Evolutionary conservation across 2,888 invertebrate species (phyloP).

Genomic region (Ectobius pallidus): DNA sequence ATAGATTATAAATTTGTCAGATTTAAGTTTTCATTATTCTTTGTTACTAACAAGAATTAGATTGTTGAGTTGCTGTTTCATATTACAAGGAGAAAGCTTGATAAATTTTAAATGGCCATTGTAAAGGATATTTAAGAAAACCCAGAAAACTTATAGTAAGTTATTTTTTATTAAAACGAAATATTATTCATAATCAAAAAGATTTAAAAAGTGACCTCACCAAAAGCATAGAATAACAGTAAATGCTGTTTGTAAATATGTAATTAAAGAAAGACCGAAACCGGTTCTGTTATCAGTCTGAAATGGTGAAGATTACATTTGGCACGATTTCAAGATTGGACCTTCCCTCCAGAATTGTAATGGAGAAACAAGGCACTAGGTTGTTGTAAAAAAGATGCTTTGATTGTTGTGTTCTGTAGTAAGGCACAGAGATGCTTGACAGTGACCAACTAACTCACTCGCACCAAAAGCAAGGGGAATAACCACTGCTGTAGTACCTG

Average conservation of each 20-base stretch:
- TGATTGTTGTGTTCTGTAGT: constrained; percentile 16
- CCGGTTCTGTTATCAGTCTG: not conserved
- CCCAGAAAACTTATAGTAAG: not conserved
- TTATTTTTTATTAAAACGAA: constrained; percentile 10
- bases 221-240: not conserved
- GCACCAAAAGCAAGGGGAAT: not conserved
- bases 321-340: not conserved
- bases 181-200: constrained; percentile 20
- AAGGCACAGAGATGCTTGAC: constrained; percentile 3
- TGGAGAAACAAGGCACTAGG: not conserved
- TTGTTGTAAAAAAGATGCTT: not conserved
- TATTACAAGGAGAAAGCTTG: not conserved
- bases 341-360: not conserved
- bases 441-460: not conserved
- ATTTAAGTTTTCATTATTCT: not conserved
- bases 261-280: not conserved
- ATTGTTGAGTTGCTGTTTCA: not conserved
- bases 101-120: not conserved
- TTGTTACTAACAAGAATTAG: constrained; percentile 14
- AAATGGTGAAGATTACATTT: not conserved
- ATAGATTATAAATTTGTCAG: constrained; percentile 1
- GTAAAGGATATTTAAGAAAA: constrained; percentile 19
- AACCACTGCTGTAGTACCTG: not conserved
- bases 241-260: not conserved
- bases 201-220: not conserved